Base-by-base conservation (phyloP, 2,797 vertebrate species). In the Rhinatrema bivittatum region DNA sequence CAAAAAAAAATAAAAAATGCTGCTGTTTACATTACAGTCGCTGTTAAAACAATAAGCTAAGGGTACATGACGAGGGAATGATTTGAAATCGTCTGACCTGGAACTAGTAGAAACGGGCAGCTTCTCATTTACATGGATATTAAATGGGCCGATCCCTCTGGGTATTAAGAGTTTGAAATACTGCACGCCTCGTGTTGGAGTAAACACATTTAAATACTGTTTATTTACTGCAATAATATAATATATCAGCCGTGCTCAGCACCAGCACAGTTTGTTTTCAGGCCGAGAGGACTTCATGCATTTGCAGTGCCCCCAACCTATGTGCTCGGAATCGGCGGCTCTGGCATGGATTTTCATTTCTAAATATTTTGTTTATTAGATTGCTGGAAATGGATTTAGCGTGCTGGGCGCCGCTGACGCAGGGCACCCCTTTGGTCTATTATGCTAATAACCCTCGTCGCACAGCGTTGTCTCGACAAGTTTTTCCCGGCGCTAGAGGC, bases 61-160 rank as follows among this genome's bases (percentile, higher is more conserved):
- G 32, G 38, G 26, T 26, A 16, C 52, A 53, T 53, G 32, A 39
- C 29, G n/a, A 38, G 38, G 26, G 34, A 61, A 60, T 30, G 53
- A 54, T 50, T 30, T 49, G 62, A 50, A n/a, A 62, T 57, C 48
- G 39, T 49, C 55, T 40, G 50, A 60, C 55, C 59, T 55, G 71
- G 50, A 50, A 48, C 52, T 6, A 3, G 54, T 32, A 8, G 36
- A 35, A 46, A 35, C 32, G 21, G 28, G 16, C 46, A 17, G 47
- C 43, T 34, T 47, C 62, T 65, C 65, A 42, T 76, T 72, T 73
- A 58, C 67, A 16, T 58, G 50, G 64, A 49, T 73, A 67, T 74
- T 54, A 72, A 64, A 64, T 20, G 32, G 41, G 39, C 60, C 57
- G 60, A 44, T 62, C 66, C 66, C 65, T 6, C 34, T 55, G 56